Base-by-base conservation (phyloP, 2,797 vertebrate species). In the Labroides dimidiatus region DNA sequence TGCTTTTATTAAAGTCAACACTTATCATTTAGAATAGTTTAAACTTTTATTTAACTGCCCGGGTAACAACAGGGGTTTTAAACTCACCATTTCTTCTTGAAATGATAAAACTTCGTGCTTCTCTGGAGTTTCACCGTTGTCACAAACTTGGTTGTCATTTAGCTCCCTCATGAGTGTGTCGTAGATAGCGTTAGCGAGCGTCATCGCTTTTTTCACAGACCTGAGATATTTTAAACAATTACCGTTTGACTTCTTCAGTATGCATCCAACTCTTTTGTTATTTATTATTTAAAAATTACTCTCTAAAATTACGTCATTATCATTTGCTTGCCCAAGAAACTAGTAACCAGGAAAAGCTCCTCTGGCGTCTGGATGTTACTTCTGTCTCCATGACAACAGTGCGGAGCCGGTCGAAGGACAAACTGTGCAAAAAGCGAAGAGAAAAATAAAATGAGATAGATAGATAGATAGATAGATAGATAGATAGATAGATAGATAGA, bases 141-240 rank as follows among this genome's bases (percentile, higher is more conserved):
- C 93, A 65, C 75, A 82, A 0, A 78, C 71, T 37, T 74, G 87
- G 44, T 92, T 69, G 69, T 89, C 86, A 27, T 82, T 82, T 76
- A 95, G 50, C 86, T 96, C 93, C 52, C 72, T 83, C 72, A 91
- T 86, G 79, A 93, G 69, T 70, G 89, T 80, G 77, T 90, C 86
- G 61, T 82, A 80, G 53, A 92, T 80, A 44, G 81, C 64, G 39
- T 55, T 75, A 64, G 86, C 82, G 43, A 77, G 82, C 83, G 71
- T 24, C 84, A 89, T 69, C 17, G 16, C 41, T 27, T 42, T 17
- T 44, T 17, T 43, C 16, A 17, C 5, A n/a, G n/a, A n/a, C n/a
- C n/a, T n/a, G n/a, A n/a, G n/a, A n/a, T n/a, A n/a, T n/a, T n/a
- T n/a, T n/a, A n/a, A n/a, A n/a, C 6, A 27, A 27, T 27, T 27